These are phyloP conservation scores for Toxonevra muliebris DNA, from an alignment of 2,888 invertebrate genomes.

Conservation along the genomic window DNA sequence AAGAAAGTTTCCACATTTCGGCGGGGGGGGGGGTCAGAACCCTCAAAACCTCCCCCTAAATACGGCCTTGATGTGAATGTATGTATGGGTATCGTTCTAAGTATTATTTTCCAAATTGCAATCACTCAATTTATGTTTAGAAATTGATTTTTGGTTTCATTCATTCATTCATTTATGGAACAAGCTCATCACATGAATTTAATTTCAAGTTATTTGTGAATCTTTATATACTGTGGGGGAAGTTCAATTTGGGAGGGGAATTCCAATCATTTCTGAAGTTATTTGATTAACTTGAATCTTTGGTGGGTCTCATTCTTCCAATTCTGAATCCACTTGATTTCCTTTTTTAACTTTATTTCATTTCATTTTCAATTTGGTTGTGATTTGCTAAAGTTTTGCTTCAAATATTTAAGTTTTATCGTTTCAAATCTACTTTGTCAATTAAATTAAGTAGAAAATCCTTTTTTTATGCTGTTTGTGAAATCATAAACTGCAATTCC, in stretches of 20 bases:
- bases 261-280: slow-evolving; percentile 33
- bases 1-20: too few species aligned
- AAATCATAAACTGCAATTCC: slow-evolving; percentile 27
- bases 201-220: slow-evolving; percentile 16
- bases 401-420: slow-evolving; percentile 6
- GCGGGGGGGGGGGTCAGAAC: too few species aligned
- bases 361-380: not conserved
- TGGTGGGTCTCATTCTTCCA: slow-evolving; percentile 5
- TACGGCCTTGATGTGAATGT: not conserved
- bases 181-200: not conserved
- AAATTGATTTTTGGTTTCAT: slow-evolving; percentile 36
- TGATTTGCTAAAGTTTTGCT: slow-evolving; percentile 2
- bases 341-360: slow-evolving; percentile 9
- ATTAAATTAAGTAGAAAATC: slow-evolving; percentile 38
- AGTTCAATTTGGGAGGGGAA: slow-evolving; percentile 21
- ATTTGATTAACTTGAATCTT: slow-evolving; percentile 32
- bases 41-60: too few species aligned
- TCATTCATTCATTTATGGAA: slow-evolving; percentile 22
- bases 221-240: not conserved
- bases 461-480: slow-evolving; percentile 14
- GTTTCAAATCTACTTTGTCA: slow-evolving; percentile 30
- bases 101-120: slow-evolving; percentile 32
- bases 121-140: slow-evolving; percentile 40
- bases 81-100: not conserved
- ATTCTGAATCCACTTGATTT: not conserved